These are phyloP conservation scores for Lipophrys pholis DNA, from an alignment of 2,113 vertebrate species.

Conservation along the genomic window DNA sequence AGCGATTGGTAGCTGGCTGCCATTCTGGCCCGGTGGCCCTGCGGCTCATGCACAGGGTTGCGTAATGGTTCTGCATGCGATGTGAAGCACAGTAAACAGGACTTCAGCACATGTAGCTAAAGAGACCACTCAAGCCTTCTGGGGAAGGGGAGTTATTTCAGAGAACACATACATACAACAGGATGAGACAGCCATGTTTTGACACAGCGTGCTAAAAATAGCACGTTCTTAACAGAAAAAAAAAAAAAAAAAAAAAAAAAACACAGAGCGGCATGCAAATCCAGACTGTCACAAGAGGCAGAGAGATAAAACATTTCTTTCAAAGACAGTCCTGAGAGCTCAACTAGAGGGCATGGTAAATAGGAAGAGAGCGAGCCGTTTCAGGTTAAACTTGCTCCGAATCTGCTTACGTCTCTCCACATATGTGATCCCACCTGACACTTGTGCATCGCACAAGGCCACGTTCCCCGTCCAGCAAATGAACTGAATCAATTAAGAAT, in stretches of 20 bases:
- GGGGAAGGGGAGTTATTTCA: conserved; percentile 69
- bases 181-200: conserved; percentile 76
- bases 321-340: conserved; percentile 44
- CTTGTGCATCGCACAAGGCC: not conserved
- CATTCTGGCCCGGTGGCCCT: conserved; percentile 59
- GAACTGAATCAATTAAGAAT: conserved; percentile 65
- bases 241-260: conserved; percentile 36
- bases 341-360: conserved; percentile 26
- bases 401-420: conserved; percentile 26
- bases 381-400: conserved; percentile 27
- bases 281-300: conserved; percentile 29
- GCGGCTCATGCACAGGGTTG: conserved; percentile 67
- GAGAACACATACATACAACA: conserved; percentile 64
- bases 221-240: conserved; percentile 48
- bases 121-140: conserved; percentile 72
- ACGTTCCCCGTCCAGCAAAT: conserved; percentile 22
- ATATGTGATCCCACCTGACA: conserved; percentile 55
- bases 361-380: conserved; percentile 18
- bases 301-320: conserved; percentile 44
- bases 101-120: conserved; percentile 65
- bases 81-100: conserved; percentile 57
- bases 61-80: conserved; percentile 67
- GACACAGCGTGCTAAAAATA: conserved; percentile 80
- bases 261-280: conserved; percentile 63
- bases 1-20: conserved; percentile 61